These are phyloP conservation scores for Eptatretus atami DNA, from an alignment of 2,797 vertebrate species.

Conservation along the genomic window DNA sequence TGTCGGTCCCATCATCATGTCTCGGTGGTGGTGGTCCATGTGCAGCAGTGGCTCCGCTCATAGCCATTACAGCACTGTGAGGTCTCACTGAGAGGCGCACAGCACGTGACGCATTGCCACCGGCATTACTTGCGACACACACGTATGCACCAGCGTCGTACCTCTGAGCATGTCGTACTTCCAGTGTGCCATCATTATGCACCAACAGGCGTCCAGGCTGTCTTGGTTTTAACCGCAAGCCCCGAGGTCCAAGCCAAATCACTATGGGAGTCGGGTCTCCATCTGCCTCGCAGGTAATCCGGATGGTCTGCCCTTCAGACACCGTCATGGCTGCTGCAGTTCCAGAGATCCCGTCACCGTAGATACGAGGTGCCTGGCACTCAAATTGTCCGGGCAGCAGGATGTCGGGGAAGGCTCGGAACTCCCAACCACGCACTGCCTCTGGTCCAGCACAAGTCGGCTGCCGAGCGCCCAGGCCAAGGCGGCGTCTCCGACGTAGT, in stretches of 20 bases:
- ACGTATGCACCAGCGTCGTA: constrained; percentile 82
- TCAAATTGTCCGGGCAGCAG: constrained; percentile 81
- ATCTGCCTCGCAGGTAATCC: constrained; percentile 53
- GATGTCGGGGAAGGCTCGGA: constrained; percentile 47
- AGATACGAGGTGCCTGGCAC: constrained; percentile 72
- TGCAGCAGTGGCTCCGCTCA: too few relatives aligned
- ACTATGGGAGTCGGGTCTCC: constrained; percentile 56
- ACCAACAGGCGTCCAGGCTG: constrained; percentile 42
- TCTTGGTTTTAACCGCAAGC: constrained; percentile 40
- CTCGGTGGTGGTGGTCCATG: too few relatives aligned
- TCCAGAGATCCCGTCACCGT: constrained; percentile 8
- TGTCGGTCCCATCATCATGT: too few relatives aligned
- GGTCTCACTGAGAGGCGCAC: too few relatives aligned
- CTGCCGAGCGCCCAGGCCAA: constrained; percentile 47
- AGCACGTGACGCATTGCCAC: constrained; percentile 27
- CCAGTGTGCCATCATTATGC: constrained; percentile 45
- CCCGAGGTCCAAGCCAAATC: constrained; percentile 72
- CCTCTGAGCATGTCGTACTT: constrained; percentile 45
- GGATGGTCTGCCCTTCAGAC: constrained; percentile 42
- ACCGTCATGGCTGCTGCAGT: constrained; percentile 16
- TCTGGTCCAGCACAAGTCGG: constrained; percentile 28
- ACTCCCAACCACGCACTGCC: constrained; percentile 45
- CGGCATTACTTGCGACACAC: constrained; percentile 82
- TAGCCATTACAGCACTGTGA: too few relatives aligned
- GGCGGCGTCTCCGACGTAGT: constrained; percentile 59